Percentiles rank a stretch among this genome's conserved stretches.
phyloP scores from a whole-genome alignment of 2,113 vertebrate genomes.

The Australoheros scitulus region DNA sequence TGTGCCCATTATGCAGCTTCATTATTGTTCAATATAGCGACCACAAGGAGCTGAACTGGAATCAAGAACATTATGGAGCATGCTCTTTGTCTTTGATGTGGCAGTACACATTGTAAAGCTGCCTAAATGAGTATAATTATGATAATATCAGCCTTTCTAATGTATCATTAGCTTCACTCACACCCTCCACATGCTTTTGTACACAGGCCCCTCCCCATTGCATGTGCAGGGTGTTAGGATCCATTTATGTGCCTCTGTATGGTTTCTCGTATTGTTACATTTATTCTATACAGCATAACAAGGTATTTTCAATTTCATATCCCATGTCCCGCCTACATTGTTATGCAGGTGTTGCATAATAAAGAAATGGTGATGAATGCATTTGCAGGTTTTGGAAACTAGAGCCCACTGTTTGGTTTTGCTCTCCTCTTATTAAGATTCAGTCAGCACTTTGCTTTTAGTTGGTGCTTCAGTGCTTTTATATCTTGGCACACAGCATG shows the following conservation, averaged over 20 bases:
- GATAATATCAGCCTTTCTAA: slow-evolving; percentile 69
- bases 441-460: slow-evolving; percentile 57
- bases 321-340: slow-evolving; percentile 2
- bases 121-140: slow-evolving; percentile 74
- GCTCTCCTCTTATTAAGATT: slow-evolving; percentile 54
- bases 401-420: slow-evolving; percentile 40
- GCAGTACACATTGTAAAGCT: slow-evolving; percentile 56
- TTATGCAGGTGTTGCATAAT: slow-evolving; percentile 38
- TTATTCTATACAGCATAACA: slow-evolving; percentile 56
- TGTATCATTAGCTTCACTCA: slow-evolving; percentile 73
- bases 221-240: slow-evolving; percentile 42
- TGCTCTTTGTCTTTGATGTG: slow-evolving; percentile 68
- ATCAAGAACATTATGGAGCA: slow-evolving; percentile 50
- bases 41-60: slow-evolving; percentile 46
- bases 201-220: slow-evolving; percentile 30
- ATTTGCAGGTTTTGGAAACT: slow-evolving; percentile 43
- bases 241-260: slow-evolving; percentile 38
- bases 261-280: slow-evolving; percentile 31
- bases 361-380: slow-evolving; percentile 54
- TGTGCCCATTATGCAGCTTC: slow-evolving; percentile 6
- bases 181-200: slow-evolving; percentile 45
- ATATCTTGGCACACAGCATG: slow-evolving; percentile 45
- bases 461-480: slow-evolving; percentile 63
- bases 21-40: slow-evolving; percentile 35
- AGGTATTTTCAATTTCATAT: slow-evolving; percentile 48